phyloP scores from a whole-genome alignment of 2,113 vertebrate species.

The Shinisaurus crocodilurus region DNA sequence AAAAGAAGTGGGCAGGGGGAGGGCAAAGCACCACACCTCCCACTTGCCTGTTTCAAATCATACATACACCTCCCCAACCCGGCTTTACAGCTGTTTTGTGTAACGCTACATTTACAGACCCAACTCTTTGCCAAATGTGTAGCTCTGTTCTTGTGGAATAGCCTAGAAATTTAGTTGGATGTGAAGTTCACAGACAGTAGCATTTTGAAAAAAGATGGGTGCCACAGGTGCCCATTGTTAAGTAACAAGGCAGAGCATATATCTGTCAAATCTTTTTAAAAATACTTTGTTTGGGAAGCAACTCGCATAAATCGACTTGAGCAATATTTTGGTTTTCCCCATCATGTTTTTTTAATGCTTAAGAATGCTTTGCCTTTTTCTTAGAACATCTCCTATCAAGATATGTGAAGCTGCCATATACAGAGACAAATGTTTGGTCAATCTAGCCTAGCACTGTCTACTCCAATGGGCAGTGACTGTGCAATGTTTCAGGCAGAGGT shows the following conservation, averaged over 20 bases:
- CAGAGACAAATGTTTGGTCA: background rate
- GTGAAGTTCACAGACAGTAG: background rate
- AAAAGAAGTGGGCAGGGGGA: background rate
- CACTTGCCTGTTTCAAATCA: background rate
- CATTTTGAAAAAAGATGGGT: background rate
- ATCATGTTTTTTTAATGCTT: background rate
- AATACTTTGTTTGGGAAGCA: background rate
- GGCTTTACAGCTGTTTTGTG: background rate
- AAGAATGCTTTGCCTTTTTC: background rate
- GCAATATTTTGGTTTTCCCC: background rate
- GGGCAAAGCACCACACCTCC: background rate
- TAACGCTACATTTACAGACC: background rate
- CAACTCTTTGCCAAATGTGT: background rate
- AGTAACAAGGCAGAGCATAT: background rate
- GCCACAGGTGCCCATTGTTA: background rate
- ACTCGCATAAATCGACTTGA: background rate
- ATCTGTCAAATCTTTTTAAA: background rate
- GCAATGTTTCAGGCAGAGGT: background rate
- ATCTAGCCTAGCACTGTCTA: background rate
- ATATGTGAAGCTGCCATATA: background rate
- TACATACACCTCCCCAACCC: background rate
- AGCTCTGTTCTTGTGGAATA: background rate
- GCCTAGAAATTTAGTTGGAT: background rate
- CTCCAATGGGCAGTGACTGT: background rate
- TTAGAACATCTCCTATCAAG: background rate